Evolutionary conservation across 2,888 invertebrate genomes (phyloP), one percentile per base, ranked within the genome.

Genomic region (Vannuccia rotundouncinata): DNA sequence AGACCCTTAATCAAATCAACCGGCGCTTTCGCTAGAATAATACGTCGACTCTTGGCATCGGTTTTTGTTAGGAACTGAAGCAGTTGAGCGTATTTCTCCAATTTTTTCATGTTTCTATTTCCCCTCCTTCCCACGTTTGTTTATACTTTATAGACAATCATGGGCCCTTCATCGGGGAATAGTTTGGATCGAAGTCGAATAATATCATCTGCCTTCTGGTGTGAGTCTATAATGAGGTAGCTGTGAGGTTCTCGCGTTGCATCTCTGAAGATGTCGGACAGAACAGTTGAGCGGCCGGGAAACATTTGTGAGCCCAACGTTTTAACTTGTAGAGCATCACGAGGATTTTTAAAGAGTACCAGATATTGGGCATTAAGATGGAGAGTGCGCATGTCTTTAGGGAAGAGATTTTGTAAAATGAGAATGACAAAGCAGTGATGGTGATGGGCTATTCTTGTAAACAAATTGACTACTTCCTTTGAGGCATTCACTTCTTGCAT

Each of bases 231-330:
- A 0, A 80, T 59, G 25, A 80, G 30, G 29, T 80, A 80, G 1
- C 80, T 76, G 13, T 59, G 31, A 1, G 77, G 77, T 30, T 45
- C 59, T 27, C 29, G 22, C 28, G 80, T 80, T 27, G 80, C 80
- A 77, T 80, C 80, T 17, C 31, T 59, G 29, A 45, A 79, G 31
- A 74, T 74, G 25, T 79, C 79, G 5, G n/a, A 29, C n/a, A 79
- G 25, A 25, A 29, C 25, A 1, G 13, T 29, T 13, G 79, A 28
- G 31, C 13, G 29, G 1, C 75, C 75, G 31, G 79, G 79, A 78
- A 78, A 79, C 75, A 79, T 75, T 31, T 79, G 79, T 79, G 74
- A n/a, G n/a, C 31, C 74, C 5, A 79, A n/a, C 17, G 30, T 29
- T 1, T 10, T 74, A 22, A 79, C 28, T 79, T 79, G 79, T 78